Evolutionary conservation across 2,113 vertebrate species (phyloP), one percentile per base, ranked within the genome.

Genomic region (Serinus canaria): DNA sequence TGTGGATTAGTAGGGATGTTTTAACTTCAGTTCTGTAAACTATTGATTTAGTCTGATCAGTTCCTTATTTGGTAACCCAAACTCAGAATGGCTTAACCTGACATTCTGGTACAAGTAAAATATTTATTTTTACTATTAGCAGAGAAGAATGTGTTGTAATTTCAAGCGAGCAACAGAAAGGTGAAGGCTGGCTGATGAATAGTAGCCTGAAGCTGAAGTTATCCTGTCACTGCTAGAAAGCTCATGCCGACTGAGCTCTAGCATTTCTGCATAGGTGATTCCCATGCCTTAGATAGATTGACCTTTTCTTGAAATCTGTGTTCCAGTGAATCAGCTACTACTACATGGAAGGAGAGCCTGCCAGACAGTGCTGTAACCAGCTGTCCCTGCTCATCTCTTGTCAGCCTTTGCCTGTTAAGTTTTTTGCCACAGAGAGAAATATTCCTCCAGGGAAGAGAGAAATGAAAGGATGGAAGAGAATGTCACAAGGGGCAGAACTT

Each of bases 261-360:
- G 14, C 23, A 59, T 58, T 82, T 78, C 70, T 79, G 13, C 23
- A 66, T 3, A 39, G 33, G 9, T 67, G 17, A 67, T 55, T 84
- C 7, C 59, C 9, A 9, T n/a, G 14, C 4, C 49, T 89, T 25
- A 41, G 35, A 55, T 14, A 52, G 23, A 62, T 35, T 0, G 0
- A 93, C 13, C 10, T 67, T 75, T 77, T 44, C n/a, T 62, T 43
- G 52, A 87, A 84, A 82, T 78, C 28, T 35, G 11, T 25, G 13
- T 73, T 20, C 52, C 46, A 78, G 3, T 2, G 7, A 87, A 70
- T 28, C 43, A 67, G 17, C 28, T 70, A 10, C 47, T 67, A 25
- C 56, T 49, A 12, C 9, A 62, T 14, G 33, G 10, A 58, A 25
- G 27, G 27, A 73, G 30, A 30, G 56, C 6, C 18, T 1, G 1